Base-by-base conservation (phyloP, 2,797 vertebrate species). In the Florisuga fusca region DNA sequence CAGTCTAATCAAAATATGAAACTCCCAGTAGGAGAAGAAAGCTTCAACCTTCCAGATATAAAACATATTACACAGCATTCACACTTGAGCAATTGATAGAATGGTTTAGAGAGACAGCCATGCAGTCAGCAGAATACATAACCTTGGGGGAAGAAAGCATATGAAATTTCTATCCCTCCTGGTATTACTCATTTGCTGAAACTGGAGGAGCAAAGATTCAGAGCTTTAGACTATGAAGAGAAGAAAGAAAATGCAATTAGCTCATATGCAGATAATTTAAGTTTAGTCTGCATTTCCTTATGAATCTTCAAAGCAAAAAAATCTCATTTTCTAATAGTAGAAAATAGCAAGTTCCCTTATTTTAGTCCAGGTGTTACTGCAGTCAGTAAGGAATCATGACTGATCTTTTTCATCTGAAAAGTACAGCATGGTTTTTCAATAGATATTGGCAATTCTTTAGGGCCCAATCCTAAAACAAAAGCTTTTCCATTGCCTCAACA, bases 1-100 rank as follows among this genome's bases (percentile, higher is more conserved):
- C 29, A 38, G 12, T 69, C 78, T 94, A 82, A 96, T 95, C 72
- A 91, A 95, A 95, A 95, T 89, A 89, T 69, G 92, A 91, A 92
- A 84, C 46, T 91, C 92, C 76, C 93, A 86, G 51, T 69, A 92
- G 95, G 57, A 92, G 78, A 93, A 95, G 72, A 87, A 94, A 92
- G 58, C 58, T 94, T 93, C 89, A 95, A 23, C 87, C 79, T 96
- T 80, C 82, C 90, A 97, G 89, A 95, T 78, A 95, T 69, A 91
- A 95, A 96, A 84, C 62, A 87, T 94, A 96, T 93, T 95, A 81
- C 73, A 81, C 21, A 83, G 62, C 93, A 95, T 84, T 95, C 94
- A 91, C 91, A 95, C 92, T 93, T 87, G 89, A 94, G 73, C 90
- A 94, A 81, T 55, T 96, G 93, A 91, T 61, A 69, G 82, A 91